Evolutionary conservation across 1,140 invertebrate species (phyloP).

Genomic region (Dreissena rostriformis): DNA sequence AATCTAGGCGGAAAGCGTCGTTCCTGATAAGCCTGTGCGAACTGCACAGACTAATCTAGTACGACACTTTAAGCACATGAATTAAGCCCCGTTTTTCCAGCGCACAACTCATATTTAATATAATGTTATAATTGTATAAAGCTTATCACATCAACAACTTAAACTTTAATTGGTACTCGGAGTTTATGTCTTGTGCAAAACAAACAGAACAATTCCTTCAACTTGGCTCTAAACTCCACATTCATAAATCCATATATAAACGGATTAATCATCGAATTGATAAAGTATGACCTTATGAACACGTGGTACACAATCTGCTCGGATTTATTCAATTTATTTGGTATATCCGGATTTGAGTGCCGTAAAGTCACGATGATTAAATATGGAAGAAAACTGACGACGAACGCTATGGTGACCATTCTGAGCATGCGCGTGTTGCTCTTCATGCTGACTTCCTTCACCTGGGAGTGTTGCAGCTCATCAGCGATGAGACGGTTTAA

Average conservation of each 20-base stretch:
- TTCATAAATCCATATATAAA: slow-evolving; percentile 59
- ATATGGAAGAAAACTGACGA: slow-evolving; percentile 51
- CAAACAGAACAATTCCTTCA: slow-evolving; percentile 40
- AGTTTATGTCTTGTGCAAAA: slow-evolving; percentile 22
- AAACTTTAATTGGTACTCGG: background rate
- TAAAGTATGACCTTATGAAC: slow-evolving; percentile 48
- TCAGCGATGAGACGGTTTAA: slow-evolving; percentile 46
- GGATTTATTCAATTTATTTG: slow-evolving; percentile 20
- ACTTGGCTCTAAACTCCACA: slow-evolving; percentile 38
- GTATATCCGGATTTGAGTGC: slow-evolving; percentile 38
- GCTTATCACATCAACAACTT: background rate
- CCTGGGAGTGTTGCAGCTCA: slow-evolving; percentile 29
- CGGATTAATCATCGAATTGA: slow-evolving; percentile 53
- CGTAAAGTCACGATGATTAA: slow-evolving; percentile 40
- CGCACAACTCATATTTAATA: too few species aligned
- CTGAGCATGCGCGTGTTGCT: slow-evolving; percentile 52
- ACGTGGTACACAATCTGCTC: slow-evolving; percentile 47
- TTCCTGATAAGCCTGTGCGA: too few species aligned
- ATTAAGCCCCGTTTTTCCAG: too few species aligned
- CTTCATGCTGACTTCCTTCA: slow-evolving; percentile 49
- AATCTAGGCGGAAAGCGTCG: too few species aligned
- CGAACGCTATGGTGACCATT: slow-evolving; percentile 56
- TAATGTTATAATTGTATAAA: too few species aligned
- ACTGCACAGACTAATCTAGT: too few species aligned
- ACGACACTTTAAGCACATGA: too few species aligned